Percentiles rank a stretch among this genome's conserved stretches.
phyloP scores from a whole-genome alignment of 2,113 vertebrate species.

The Pandion haliaetus region DNA sequence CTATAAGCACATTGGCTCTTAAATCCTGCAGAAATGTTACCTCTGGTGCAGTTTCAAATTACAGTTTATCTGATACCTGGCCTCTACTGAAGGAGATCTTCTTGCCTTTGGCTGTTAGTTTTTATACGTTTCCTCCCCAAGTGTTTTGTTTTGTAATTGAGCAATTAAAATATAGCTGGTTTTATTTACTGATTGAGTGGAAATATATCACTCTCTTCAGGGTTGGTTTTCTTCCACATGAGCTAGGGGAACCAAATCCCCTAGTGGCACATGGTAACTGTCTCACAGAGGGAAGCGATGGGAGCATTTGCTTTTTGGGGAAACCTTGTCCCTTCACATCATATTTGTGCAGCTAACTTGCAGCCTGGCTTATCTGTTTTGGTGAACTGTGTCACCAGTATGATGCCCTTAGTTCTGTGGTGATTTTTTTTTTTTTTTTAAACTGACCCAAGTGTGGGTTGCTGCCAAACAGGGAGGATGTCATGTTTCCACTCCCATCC shows the following conservation, averaged over 20 bases:
- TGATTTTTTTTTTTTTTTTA: background rate
- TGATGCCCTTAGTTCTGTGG: background rate
- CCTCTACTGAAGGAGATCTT: background rate
- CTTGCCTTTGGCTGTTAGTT: background rate
- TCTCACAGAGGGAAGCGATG: background rate
- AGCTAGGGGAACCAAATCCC: background rate
- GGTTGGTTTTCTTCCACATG: background rate
- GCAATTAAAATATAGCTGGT: background rate
- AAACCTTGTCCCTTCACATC: background rate
- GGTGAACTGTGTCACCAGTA: background rate
- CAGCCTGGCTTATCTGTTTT: background rate
- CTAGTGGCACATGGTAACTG: background rate
- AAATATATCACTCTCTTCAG: background rate
- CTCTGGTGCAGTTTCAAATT: background rate
- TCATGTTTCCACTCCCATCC: background rate
- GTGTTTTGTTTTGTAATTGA: background rate
- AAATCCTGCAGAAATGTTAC: background rate
- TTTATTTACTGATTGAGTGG: background rate
- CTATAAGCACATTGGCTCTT: background rate
- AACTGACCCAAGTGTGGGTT: background rate
- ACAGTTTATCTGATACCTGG: background rate
- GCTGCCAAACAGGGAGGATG: background rate
- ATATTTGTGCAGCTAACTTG: background rate
- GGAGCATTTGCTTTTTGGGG: background rate
- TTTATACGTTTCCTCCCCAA: background rate